Evolutionary conservation across 2,797 vertebrate genomes (phyloP), one percentile per base, ranked within the genome.

Genomic region (Propithecus perrieri): DNA sequence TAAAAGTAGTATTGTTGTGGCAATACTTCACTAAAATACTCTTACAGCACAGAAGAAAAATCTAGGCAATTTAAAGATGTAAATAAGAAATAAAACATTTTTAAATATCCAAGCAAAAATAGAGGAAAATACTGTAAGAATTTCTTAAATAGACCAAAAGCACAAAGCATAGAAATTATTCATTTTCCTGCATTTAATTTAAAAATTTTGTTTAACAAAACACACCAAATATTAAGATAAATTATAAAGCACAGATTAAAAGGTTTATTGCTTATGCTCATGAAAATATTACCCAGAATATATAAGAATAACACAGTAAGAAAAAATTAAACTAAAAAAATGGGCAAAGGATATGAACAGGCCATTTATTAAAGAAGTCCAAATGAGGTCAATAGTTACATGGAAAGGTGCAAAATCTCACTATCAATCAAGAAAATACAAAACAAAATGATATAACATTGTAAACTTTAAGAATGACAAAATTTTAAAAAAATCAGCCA

Each of bases 11-110:
- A 71, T 89, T 67, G 33, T 26, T 71, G 30, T 75, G 33, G 10
- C 35, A 67, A 55, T 48, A 76, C 48, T 79, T 86, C 24, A 84
- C n/a, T 85, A 93, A 91, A 89, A 65, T 46, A 72, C 43, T 92
- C 43, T 43, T 91, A 4, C 26, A 53, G 15, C 13, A 75, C 43
- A 94, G 81, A 59, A 92, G 53, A 92, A 94, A 94, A 80, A 81
- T 63, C 10, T 41, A 87, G 55, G 57, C 24, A 41, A 15, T 79
- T 95, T 80, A 67, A 84, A 90, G 33, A 76, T 72, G 0, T 72
- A 85, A 90, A 87, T 65, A 89, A n/a, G 24, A 88, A 88, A n/a
- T 91, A 94, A 94, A 85, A 89, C 7, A 8, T 11, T 53, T 80
- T 61, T 33, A 85, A 61, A 53, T 61, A 67, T 57, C 20, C 76